A percentile compares a stretch with the other conserved stretches of the same genome.
Evolutionary conservation across 2,888 invertebrate genomes (phyloP).

Genomic region (Erebia ligea): DNA sequence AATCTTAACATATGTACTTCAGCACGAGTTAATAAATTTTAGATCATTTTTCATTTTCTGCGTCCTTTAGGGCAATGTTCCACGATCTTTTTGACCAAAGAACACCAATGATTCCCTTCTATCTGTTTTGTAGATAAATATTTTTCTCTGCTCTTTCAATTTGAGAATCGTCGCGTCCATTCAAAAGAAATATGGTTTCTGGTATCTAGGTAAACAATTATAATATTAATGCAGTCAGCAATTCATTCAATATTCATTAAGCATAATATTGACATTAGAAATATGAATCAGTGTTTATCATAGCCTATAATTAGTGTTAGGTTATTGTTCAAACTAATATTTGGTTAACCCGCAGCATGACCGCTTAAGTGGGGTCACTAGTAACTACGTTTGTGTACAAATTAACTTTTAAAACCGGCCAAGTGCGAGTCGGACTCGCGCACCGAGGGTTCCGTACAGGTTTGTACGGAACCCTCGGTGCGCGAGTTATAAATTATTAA

Average conservation of each 20-base stretch:
- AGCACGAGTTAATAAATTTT: not conserved
- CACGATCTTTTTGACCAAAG: not conserved
- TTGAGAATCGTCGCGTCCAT: not conserved
- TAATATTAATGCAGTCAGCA: conserved; percentile 3
- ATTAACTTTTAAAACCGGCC: too few species aligned
- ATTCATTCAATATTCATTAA: conserved; percentile 15
- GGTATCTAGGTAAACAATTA: not conserved
- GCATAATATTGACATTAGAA: conserved; percentile 5
- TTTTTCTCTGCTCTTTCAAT: not conserved
- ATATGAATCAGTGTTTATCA: conserved; percentile 35
- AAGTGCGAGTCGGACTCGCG: too few species aligned
- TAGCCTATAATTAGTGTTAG: conserved; percentile 28
- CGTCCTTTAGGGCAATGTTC: too few species aligned
- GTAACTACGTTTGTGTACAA: not conserved
- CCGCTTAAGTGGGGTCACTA: conserved; percentile 18
- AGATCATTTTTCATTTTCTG: too few species aligned
- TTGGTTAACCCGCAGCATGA: conserved; percentile 30
- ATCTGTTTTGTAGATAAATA: not conserved
- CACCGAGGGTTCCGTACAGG: too few species aligned
- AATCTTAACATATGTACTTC: not conserved
- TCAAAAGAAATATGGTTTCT: not conserved
- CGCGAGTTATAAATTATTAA: too few species aligned
- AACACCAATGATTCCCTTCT: not conserved
- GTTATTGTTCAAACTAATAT: conserved; percentile 32
- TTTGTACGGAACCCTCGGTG: too few species aligned